These are phyloP conservation scores for Megaceryle maxima DNA, from an alignment of 2,113 vertebrate genomes.

Conservation along the genomic window DNA sequence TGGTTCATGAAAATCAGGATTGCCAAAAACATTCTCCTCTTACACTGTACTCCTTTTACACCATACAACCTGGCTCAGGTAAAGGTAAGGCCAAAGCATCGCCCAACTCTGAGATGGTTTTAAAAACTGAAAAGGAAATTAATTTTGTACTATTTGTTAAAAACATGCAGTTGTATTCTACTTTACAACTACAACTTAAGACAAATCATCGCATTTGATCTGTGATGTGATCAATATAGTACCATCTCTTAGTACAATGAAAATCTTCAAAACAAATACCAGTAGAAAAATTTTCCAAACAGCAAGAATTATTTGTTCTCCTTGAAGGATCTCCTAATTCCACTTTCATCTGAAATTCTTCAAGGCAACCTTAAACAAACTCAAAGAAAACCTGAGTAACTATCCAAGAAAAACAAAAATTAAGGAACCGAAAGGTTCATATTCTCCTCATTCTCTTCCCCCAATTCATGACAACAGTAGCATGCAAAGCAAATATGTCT, in stretches of 20 bases:
- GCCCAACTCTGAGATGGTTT: not conserved
- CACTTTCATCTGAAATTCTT: not conserved
- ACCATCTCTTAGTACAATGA: not conserved
- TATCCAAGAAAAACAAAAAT: not conserved
- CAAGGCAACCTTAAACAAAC: not conserved
- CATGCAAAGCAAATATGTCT: constrained; percentile 40
- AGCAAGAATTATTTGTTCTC: not conserved
- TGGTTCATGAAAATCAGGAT: not conserved
- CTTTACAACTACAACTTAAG: not conserved
- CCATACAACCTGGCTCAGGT: not conserved
- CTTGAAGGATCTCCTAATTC: not conserved
- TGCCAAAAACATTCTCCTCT: not conserved
- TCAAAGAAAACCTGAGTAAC: not conserved
- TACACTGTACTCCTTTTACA: not conserved
- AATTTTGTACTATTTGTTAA: not conserved
- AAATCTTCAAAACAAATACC: not conserved
- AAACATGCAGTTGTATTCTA: not conserved
- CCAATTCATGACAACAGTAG: not conserved
- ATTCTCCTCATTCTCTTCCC: not conserved
- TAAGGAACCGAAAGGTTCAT: not conserved
- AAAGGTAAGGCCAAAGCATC: not conserved
- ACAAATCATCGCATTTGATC: not conserved
- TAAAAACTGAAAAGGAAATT: not conserved
- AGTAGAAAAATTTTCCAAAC: not conserved
- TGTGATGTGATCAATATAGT: not conserved